A percentile compares a stretch with the other conserved stretches of the same genome.
phyloP scores from a whole-genome alignment of 2,888 invertebrate species.

The Gari tellinella region DNA sequence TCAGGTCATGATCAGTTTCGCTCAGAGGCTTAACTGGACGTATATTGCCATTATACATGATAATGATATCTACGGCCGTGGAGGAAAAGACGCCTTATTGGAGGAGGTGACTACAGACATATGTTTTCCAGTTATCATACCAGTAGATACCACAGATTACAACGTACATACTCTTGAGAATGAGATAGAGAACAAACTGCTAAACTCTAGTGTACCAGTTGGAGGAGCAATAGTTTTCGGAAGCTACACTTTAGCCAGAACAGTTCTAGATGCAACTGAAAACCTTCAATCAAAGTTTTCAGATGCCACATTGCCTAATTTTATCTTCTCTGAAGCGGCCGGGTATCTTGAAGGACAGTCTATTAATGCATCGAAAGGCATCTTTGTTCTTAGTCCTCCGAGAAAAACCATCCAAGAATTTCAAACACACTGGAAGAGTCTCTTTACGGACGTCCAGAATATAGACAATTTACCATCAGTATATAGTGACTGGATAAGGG shows the following conservation, averaged over 20 bases:
- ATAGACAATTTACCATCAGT: conserved; percentile 2
- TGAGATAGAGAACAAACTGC: conserved; percentile 5
- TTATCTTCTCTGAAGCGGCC: conserved; percentile 48
- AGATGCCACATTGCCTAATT: conserved; percentile 21
- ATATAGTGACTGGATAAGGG: conserved; percentile 29
- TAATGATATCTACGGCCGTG: conserved; percentile 48
- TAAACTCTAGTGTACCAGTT: conserved; percentile 14
- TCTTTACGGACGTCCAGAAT: too few relatives aligned
- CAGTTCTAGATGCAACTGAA: conserved; percentile 34
- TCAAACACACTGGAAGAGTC: neutral
- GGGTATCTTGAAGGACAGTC: conserved; percentile 18
- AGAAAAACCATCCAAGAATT: conserved; percentile 9
- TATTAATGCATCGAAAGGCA: conserved; percentile 41
- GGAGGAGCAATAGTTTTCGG: conserved; percentile 43
- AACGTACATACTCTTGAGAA: conserved; percentile 8
- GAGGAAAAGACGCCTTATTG: conserved; percentile 23
- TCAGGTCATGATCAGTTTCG: conserved; percentile 38
- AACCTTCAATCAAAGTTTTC: conserved; percentile 4
- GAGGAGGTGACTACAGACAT: conserved; percentile 20
- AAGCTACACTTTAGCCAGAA: conserved; percentile 15
- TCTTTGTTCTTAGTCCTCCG: conserved; percentile 48
- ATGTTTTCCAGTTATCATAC: conserved; percentile 37
- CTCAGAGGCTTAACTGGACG: conserved; percentile 40
- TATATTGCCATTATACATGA: conserved; percentile 49
- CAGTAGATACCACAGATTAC: neutral